These are phyloP conservation scores for Littorina saxatilis DNA, from an alignment of 1,140 invertebrate genomes.

Conservation along the genomic window DNA sequence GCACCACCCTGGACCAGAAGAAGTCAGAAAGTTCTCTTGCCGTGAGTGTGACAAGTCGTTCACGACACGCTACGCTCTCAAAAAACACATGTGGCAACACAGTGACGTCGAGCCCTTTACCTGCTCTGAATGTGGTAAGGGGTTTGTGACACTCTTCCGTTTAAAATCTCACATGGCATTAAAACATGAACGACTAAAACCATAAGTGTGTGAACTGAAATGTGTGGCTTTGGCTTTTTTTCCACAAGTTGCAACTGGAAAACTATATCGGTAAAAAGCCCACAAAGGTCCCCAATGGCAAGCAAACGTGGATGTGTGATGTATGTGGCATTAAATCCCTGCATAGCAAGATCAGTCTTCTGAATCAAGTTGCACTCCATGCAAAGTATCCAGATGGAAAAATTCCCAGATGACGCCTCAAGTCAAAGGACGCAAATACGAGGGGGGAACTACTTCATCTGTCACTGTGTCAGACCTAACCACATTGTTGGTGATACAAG, in stretches of 20 bases:
- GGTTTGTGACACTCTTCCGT: not conserved
- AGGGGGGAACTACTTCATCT: no score
- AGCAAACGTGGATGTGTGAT: not conserved
- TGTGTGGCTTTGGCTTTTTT: not conserved
- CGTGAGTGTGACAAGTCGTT: slow-evolving; percentile 1
- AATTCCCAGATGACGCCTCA: not conserved
- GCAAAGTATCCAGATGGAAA: not conserved
- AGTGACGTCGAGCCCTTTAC: not conserved
- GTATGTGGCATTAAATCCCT: not conserved
- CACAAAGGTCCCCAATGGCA: not conserved
- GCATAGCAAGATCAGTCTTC: not conserved
- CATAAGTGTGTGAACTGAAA: not conserved
- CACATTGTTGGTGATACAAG: no score
- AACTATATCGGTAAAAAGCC: not conserved
- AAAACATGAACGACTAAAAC: not conserved
- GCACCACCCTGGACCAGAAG: not conserved
- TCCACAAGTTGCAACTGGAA: not conserved
- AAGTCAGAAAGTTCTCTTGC: not conserved
- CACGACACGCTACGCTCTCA: not conserved
- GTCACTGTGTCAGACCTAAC: no score
- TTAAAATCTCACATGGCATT: not conserved
- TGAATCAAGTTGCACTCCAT: not conserved
- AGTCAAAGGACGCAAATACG: no score
- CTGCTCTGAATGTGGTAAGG: not conserved
- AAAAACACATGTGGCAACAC: not conserved